Percentiles rank a stretch among this genome's conserved stretches.
phyloP scores from a whole-genome alignment of 2,113 vertebrate genomes.

The Neoarius graeffei region DNA sequence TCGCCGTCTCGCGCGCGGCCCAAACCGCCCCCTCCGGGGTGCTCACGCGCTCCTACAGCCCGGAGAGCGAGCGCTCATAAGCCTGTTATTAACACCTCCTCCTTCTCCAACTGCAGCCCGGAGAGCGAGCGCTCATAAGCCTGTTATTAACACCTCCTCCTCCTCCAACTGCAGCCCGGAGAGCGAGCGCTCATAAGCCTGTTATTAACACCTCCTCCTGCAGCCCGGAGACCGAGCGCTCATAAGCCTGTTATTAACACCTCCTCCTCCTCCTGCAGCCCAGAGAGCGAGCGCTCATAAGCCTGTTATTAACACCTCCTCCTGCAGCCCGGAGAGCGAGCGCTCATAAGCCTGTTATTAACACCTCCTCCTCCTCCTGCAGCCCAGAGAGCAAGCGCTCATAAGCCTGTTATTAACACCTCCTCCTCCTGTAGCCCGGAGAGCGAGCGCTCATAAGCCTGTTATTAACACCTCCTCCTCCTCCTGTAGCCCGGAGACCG shows the following conservation, averaged over 20 bases:
- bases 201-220: neutral
- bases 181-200: neutral
- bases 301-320: neutral
- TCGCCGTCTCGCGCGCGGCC: neutral
- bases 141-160: neutral
- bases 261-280: accelerated
- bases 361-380: neutral
- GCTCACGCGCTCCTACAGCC: too few relatives aligned
- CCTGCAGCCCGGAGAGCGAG: neutral
- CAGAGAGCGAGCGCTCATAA: neutral
- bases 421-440: neutral
- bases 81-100: neutral
- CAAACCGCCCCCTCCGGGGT: neutral
- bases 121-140: neutral
- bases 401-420: neutral
- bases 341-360: neutral
- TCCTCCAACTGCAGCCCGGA: too few relatives aligned
- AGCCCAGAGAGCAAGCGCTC: neutral
- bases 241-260: neutral
- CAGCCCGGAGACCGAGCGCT: neutral
- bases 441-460: neutral
- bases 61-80: neutral
- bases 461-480: neutral
- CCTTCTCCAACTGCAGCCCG: too few relatives aligned
- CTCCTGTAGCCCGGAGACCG: neutral